Evolutionary conservation across 2,113 vertebrate species (phyloP), one percentile per base, ranked within the genome.

Genomic region (Sinocyclocheilus grahami): DNA sequence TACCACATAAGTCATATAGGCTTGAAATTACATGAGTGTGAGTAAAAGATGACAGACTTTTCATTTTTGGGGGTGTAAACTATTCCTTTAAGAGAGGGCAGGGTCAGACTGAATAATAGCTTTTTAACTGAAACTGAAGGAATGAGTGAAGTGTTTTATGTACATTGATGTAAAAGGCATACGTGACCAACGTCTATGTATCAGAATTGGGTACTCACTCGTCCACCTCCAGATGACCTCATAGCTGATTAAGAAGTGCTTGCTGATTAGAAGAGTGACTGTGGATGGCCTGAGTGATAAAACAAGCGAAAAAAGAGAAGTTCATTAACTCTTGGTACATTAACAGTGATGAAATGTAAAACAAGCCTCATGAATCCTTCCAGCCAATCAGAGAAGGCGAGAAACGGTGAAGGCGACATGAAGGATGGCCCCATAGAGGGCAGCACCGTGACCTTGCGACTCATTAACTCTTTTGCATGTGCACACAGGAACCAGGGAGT

Each of bases 201-300:
- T 8, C 8, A n/a, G 5, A 78, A 58, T 55, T 62, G 55, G 48
- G 65, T 86, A 84, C 86, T 88, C 90, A 86, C 65, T 84, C 53
- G 76, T 88, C 91, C 89, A 88, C 67, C 88, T 84, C 86, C 48
- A 79, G 74, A 83, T 42, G 24, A 37, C 89, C 89, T 86, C 86
- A 86, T 72, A 88, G 86, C 84, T 92, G 89, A 88, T 90, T 89
- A 91, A 90, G 16, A 82, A 89, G 87, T 88, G 12, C 79, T 87
- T 91, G 51, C 65, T 93, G 83, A 90, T 88, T 92, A 27, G 87
- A 71, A 79, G 86, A 89, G 77, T 87, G 62, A 22, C 14, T 58
- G 86, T 14, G 84, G 88, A 87, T 14, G 60, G 80, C 24, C 83
- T 87, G 86, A 79, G 86, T 67, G 86, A 84, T 53, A 60, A 62